phyloP scores from a whole-genome alignment of 2,888 invertebrate genomes.

The Omphaloscelis lunosa region DNA sequence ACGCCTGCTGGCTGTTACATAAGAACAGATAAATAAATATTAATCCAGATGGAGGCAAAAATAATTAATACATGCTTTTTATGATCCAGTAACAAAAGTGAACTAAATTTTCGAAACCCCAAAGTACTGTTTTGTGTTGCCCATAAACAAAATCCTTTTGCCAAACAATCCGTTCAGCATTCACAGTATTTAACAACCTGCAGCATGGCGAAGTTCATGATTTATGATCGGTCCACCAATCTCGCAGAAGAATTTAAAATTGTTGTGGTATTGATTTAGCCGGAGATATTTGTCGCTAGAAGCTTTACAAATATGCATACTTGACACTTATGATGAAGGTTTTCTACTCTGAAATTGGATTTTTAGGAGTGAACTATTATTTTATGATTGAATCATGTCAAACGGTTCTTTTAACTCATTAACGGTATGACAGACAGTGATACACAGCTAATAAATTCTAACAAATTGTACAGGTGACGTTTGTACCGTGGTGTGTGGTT shows the following conservation, averaged over 20 bases:
- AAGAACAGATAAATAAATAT: conserved; percentile 47
- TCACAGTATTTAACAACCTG: conserved; percentile 65
- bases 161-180: conserved; percentile 66
- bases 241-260: conserved; percentile 64
- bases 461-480: conserved; percentile 56
- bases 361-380: not conserved
- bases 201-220: conserved; percentile 67
- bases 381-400: not conserved
- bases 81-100: conserved; percentile 45
- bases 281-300: conserved; percentile 48
- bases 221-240: conserved; percentile 70
- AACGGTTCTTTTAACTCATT: conserved; percentile 16
- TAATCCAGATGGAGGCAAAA: conserved; percentile 38
- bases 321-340: conserved; percentile 25
- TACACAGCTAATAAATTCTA: conserved; percentile 45
- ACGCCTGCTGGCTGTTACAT: conserved; percentile 39
- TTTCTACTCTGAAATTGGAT: conserved; percentile 5
- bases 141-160: conserved; percentile 66
- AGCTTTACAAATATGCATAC: conserved; percentile 34
- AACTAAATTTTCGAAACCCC: conserved; percentile 43
- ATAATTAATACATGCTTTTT: conserved; percentile 33
- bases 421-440: conserved; percentile 23
- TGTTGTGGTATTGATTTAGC: conserved; percentile 61
- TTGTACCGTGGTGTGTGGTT: conserved; percentile 56
- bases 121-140: conserved; percentile 60